Evolutionary conservation across 2,888 invertebrate species (phyloP).

Genomic region (Heterodera filipjevi): DNA sequence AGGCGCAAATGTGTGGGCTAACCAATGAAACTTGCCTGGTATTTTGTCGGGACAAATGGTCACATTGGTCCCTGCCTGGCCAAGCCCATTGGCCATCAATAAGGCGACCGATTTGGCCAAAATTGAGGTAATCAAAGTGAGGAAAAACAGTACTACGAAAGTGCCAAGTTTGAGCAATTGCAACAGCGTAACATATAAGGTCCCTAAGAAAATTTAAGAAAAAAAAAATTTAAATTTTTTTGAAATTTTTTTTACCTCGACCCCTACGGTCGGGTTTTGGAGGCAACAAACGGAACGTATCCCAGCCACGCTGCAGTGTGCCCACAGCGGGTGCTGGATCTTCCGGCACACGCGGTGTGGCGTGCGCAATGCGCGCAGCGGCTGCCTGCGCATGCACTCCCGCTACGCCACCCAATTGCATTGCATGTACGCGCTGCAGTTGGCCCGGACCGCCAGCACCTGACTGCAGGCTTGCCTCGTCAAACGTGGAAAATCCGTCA

Average conservation of each 20-base stretch:
- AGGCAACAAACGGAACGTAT: constrained; percentile 78
- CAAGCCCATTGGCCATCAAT: constrained; percentile 64
- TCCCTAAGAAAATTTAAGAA: constrained; percentile 45
- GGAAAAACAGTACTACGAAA: constrained; percentile 60
- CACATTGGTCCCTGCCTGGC: constrained; percentile 60
- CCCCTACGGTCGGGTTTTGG: constrained; percentile 66
- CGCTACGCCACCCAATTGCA: background rate
- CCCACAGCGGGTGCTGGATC: constrained; percentile 4
- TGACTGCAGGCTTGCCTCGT: background rate
- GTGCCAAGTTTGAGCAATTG: constrained; percentile 65
- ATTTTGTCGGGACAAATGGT: constrained; percentile 62
- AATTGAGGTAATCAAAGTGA: constrained; percentile 56
- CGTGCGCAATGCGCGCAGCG: background rate
- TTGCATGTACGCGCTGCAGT: background rate
- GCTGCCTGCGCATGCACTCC: background rate
- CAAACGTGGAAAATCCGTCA: constrained; percentile 8
- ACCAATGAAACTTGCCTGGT: constrained; percentile 41
- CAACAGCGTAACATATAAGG: constrained; percentile 62
- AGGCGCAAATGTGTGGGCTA: no score
- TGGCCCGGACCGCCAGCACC: background rate
- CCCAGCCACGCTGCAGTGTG: constrained; percentile 71
- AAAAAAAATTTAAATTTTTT: background rate
- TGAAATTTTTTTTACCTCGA: constrained; percentile 47
- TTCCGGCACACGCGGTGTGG: background rate
- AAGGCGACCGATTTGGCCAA: constrained; percentile 62